A percentile compares a stretch with the other conserved stretches of the same genome.
These are phyloP conservation scores for Caenorhabditis brenneri DNA, from an alignment of 1,140 invertebrate genomes.

Conservation along the genomic window DNA sequence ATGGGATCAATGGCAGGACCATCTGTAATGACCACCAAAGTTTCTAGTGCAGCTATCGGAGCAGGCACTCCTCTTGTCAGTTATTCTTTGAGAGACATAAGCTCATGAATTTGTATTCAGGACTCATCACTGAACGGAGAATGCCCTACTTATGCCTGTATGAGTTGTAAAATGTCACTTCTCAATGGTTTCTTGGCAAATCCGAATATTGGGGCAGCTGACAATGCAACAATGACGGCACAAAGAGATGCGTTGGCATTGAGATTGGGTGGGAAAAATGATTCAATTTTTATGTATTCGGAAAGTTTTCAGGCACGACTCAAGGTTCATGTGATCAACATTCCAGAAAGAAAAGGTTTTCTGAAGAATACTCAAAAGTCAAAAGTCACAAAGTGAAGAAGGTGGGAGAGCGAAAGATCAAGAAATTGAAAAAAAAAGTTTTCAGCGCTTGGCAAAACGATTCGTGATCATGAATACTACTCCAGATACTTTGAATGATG, in stretches of 20 bases:
- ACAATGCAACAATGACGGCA: conserved; percentile 4
- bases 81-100: background rate
- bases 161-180: conserved; percentile 39
- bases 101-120: background rate
- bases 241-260: background rate
- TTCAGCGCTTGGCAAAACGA: background rate
- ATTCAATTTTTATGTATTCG: background rate
- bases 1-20: background rate
- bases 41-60: conserved; percentile 6
- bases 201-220: conserved; percentile 9
- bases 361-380: background rate
- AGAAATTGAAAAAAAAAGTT: background rate
- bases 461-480: background rate
- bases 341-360: background rate
- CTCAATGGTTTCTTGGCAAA: conserved; percentile 22
- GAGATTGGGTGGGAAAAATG: background rate
- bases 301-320: background rate
- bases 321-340: conserved; percentile 1
- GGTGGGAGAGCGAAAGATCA: background rate
- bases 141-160: conserved; percentile 19
- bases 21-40: background rate
- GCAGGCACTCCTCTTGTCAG: conserved; percentile 5
- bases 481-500: background rate
- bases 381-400: background rate
- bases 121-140: background rate